Evolutionary conservation across 2,888 invertebrate genomes (phyloP).

Genomic region (Muscina levida): DNA sequence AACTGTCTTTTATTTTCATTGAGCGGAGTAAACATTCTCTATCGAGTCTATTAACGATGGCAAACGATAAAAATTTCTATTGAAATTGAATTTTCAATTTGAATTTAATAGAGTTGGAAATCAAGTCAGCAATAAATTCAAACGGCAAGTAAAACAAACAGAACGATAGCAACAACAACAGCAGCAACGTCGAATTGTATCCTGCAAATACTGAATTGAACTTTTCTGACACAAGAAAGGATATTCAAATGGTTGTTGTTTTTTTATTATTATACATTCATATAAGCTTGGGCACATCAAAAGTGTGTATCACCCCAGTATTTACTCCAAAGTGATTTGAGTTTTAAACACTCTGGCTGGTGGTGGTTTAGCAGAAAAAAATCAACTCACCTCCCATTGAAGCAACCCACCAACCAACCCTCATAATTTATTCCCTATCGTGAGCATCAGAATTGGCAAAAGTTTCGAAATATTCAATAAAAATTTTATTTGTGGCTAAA

Average conservation of each 20-base stretch:
- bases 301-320: not conserved
- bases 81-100: slow-evolving; percentile 63
- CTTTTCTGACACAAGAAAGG: slow-evolving; percentile 24
- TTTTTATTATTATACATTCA: not conserved
- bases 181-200: not conserved
- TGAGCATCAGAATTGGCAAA: not conserved
- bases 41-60: slow-evolving; percentile 24
- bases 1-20: too few relatives aligned
- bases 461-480: slow-evolving; percentile 54
- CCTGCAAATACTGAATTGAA: slow-evolving; percentile 15
- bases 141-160: slow-evolving; percentile 7
- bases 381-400: too few relatives aligned
- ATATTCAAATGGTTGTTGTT: not conserved
- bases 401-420: not conserved
- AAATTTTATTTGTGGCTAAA: slow-evolving; percentile 28
- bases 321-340: not conserved
- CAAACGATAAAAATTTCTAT: slow-evolving; percentile 56
- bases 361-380: slow-evolving; percentile 12
- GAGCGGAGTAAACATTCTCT: not conserved
- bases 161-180: slow-evolving; percentile 9
- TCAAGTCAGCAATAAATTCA: slow-evolving; percentile 59
- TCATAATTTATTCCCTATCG: not conserved
- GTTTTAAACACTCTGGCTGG: not conserved
- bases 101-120: slow-evolving; percentile 64
- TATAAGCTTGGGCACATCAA: not conserved